phyloP scores from a whole-genome alignment of 1,140 invertebrate species.

The Drosophila watanabei region DNA sequence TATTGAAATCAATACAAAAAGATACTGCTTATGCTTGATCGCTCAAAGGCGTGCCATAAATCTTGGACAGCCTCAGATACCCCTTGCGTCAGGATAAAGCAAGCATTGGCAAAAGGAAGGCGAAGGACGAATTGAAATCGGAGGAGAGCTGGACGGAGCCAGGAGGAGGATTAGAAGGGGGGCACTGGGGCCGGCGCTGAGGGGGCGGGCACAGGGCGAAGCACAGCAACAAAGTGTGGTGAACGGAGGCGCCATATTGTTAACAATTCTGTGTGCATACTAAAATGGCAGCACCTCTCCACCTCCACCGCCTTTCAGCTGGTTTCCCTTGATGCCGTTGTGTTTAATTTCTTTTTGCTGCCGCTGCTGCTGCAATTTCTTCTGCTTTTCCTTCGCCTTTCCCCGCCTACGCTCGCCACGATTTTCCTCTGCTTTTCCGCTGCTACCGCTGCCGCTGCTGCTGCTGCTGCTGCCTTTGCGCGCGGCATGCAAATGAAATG shows the following conservation, averaged over 20 bases:
- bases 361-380: conserved; percentile 31
- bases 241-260: conserved; percentile 60
- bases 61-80: conserved; percentile 31
- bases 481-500: conserved; percentile 70
- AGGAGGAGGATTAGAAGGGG: not conserved
- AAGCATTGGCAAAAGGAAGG: conserved; percentile 27
- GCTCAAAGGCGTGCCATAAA: conserved; percentile 10
- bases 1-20: not conserved
- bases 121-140: conserved; percentile 10
- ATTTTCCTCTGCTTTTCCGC: conserved; percentile 13
- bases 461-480: conserved; percentile 37
- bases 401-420: conserved; percentile 5
- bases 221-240: conserved; percentile 45
- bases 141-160: not conserved
- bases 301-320: conserved; percentile 1
- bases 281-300: conserved; percentile 40
- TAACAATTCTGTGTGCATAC: conserved; percentile 65
- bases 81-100: conserved; percentile 12
- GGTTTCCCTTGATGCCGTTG: conserved; percentile 53
- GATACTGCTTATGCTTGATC: not conserved
- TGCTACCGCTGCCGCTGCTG: conserved; percentile 22
- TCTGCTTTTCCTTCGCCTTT: conserved; percentile 17
- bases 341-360: conserved; percentile 64
- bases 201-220: not conserved
- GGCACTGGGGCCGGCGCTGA: not conserved